phyloP scores from a whole-genome alignment of 2,888 invertebrate species.

The Helleia helle region DNA sequence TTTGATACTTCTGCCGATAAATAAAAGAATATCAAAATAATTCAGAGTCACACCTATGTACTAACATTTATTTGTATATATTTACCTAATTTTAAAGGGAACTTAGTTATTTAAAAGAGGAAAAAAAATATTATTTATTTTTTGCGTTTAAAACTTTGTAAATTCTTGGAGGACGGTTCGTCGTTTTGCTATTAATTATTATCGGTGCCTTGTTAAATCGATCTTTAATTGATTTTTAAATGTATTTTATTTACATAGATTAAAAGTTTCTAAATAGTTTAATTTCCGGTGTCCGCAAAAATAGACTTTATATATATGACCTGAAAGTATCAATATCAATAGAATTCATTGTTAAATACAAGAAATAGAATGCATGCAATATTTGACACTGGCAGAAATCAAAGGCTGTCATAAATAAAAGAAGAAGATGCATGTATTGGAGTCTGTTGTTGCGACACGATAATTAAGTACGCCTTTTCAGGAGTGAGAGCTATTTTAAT shows the following conservation, averaged over 20 bases:
- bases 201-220: constrained; percentile 8
- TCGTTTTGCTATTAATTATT: background rate
- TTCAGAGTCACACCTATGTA: background rate
- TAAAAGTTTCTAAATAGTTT: background rate
- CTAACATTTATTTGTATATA: constrained; percentile 3
- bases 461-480: constrained; percentile 1
- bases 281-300: background rate
- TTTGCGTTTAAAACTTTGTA: constrained; percentile 1
- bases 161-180: background rate
- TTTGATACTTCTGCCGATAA: too few relatives aligned
- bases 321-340: too few relatives aligned
- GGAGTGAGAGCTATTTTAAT: background rate
- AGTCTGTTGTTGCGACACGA: background rate
- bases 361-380: too few relatives aligned
- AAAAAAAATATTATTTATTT: background rate
- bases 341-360: too few relatives aligned
- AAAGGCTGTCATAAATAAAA: too few relatives aligned
- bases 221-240: constrained; percentile 2
- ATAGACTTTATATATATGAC: background rate
- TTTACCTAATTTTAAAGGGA: constrained; percentile 5
- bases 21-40: constrained; percentile 1
- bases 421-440: too few relatives aligned
- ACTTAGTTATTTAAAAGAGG: background rate
- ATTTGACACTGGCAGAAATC: too few relatives aligned
- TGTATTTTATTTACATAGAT: constrained; percentile 4